phyloP scores from a whole-genome alignment of 2,888 invertebrate genomes.

The Eilema griseolum region DNA sequence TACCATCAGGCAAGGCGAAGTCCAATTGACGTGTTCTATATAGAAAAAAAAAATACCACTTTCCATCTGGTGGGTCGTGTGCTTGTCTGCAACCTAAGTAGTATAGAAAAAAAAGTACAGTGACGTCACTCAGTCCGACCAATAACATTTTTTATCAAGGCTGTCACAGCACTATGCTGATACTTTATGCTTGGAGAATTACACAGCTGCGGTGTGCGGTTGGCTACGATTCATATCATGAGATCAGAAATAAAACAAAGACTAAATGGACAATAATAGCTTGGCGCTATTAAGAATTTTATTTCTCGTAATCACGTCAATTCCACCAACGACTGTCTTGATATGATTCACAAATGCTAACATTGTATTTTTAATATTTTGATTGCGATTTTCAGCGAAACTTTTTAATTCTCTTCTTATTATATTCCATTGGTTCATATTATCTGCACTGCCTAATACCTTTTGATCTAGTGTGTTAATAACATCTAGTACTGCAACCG shows the following conservation, averaged over 20 bases:
- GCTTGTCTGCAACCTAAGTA: no score
- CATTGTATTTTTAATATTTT: background rate
- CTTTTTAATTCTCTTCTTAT: background rate
- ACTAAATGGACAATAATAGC: background rate
- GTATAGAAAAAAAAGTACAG: no score
- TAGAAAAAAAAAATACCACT: no score
- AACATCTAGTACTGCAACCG: conserved; percentile 53
- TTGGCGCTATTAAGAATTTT: background rate
- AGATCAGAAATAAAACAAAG: background rate
- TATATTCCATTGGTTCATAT: conserved; percentile 3
- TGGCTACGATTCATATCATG: no score
- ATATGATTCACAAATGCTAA: background rate
- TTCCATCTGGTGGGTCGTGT: no score
- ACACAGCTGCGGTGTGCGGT: no score
- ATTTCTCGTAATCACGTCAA: background rate
- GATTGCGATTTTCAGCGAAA: background rate
- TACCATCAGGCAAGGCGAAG: no score
- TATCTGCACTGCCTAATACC: background rate
- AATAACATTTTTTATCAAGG: no score
- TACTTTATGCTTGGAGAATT: no score
- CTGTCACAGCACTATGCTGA: no score
- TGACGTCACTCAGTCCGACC: no score
- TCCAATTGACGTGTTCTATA: no score
- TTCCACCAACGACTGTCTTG: background rate
- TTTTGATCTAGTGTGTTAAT: conserved; percentile 32